phyloP scores from a whole-genome alignment of 2,797 vertebrate genomes.

The Rhabdomys pumilio region DNA sequence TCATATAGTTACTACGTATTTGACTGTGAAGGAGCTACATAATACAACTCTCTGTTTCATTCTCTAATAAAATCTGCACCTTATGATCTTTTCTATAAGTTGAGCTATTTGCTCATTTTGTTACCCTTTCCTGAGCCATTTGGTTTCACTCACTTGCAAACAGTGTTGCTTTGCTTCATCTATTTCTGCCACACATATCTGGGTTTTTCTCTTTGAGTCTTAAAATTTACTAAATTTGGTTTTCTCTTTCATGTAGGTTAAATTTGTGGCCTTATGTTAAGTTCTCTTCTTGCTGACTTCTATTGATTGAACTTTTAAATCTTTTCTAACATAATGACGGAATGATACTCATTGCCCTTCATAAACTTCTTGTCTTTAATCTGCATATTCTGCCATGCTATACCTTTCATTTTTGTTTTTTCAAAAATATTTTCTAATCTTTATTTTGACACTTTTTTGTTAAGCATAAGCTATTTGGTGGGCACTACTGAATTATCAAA shows the following conservation, averaged over 20 bases:
- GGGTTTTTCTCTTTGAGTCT: not conserved
- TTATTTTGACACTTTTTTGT: not conserved
- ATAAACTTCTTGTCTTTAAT: not conserved
- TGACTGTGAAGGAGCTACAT: not conserved
- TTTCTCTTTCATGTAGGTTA: not conserved
- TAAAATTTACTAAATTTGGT: not conserved
- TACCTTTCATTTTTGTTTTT: conserved; percentile 21
- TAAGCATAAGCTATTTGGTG: not conserved
- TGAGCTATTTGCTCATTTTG: not conserved
- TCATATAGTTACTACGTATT: not conserved
- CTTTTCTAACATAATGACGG: not conserved
- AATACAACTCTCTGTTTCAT: not conserved
- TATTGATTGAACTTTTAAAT: not conserved
- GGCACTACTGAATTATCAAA: conserved; percentile 35
- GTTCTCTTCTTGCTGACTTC: not conserved
- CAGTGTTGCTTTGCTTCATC: not conserved
- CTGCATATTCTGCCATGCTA: not conserved
- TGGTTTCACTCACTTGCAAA: not conserved
- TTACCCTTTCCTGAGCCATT: not conserved
- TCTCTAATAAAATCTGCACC: not conserved
- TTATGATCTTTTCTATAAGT: not conserved
- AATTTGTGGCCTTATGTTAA: not conserved
- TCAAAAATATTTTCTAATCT: conserved; percentile 31
- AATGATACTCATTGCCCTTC: not conserved
- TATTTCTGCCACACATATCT: not conserved